Evolutionary conservation across 2,888 invertebrate species (phyloP).

Genomic region (Andrena marginata): DNA sequence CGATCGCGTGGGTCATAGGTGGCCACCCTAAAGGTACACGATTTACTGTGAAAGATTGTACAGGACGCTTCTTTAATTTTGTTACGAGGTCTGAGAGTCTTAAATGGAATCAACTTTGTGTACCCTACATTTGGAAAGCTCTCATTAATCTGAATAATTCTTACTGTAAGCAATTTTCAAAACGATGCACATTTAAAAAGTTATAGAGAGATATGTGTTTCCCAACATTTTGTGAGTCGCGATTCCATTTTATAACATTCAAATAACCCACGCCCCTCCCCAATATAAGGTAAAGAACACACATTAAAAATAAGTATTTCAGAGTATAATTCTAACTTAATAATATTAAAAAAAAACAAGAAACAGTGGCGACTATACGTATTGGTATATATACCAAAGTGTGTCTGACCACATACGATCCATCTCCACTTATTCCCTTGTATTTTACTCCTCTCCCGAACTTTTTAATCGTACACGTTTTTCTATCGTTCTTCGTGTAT

Average conservation of each 20-base stretch:
- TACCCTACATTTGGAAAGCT: not conserved
- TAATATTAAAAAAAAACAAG: not conserved
- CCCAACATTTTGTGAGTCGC: too few species aligned
- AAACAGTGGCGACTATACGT: not conserved
- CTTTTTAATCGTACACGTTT: not conserved
- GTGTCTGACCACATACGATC: not conserved
- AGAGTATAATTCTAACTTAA: not conserved
- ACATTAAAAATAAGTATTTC: too few species aligned
- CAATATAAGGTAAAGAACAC: too few species aligned
- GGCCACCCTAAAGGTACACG: not conserved
- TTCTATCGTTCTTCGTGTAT: not conserved
- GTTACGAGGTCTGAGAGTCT: not conserved
- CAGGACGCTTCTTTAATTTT: slow-evolving; percentile 3
- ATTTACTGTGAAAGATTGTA: not conserved
- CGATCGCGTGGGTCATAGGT: slow-evolving; percentile 13
- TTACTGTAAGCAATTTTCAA: not conserved
- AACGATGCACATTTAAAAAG: not conserved
- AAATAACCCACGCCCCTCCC: too few species aligned
- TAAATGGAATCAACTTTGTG: too few species aligned
- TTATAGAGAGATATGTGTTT: too few species aligned
- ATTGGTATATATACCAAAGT: not conserved
- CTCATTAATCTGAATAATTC: too few species aligned
- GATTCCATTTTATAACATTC: too few species aligned
- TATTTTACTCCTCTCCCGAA: not conserved
- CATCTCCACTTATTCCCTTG: not conserved